Evolutionary conservation across 2,888 invertebrate genomes (phyloP).

Genomic region (Lymantria dispar): DNA sequence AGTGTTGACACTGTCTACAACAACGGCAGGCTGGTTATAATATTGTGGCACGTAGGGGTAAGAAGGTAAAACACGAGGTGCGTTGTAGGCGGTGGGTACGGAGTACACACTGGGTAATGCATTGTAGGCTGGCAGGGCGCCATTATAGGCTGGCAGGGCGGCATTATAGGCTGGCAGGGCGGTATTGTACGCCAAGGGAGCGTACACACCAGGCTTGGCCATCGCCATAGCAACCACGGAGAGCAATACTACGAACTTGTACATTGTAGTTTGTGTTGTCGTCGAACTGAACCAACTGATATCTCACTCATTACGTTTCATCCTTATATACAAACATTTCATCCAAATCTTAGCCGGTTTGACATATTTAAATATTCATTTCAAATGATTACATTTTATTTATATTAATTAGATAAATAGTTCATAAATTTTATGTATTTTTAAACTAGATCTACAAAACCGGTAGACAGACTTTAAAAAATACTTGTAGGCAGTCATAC

Average conservation of each 20-base stretch:
- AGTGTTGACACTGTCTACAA: constrained; percentile 17
- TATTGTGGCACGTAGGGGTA: not conserved
- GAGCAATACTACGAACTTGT: constrained; percentile 83
- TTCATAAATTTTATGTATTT: no score
- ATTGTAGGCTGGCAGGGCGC: constrained; percentile 44
- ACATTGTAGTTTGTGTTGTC: constrained; percentile 75
- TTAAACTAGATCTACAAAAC: no score
- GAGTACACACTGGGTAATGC: constrained; percentile 35
- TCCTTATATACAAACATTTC: constrained; percentile 58
- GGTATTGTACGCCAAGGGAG: constrained; percentile 54
- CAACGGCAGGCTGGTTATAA: constrained; percentile 42
- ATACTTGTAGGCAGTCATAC: no score
- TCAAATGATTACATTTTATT: no score
- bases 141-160: constrained; percentile 38
- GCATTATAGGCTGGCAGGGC: constrained; percentile 24
- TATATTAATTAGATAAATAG: no score
- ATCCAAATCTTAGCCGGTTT: not conserved
- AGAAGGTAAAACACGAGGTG: constrained; percentile 38
- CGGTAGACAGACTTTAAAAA: no score
- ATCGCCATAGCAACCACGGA: constrained; percentile 82
- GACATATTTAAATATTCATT: no score
- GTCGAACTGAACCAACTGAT: constrained; percentile 68
- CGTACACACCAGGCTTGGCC: constrained; percentile 69
- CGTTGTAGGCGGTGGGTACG: constrained; percentile 5
- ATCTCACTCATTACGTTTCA: constrained; percentile 40